Evolutionary conservation across 92 coral and sea anemone species (phyloP).

Genomic region (Epizoanthus rinbou): DNA sequence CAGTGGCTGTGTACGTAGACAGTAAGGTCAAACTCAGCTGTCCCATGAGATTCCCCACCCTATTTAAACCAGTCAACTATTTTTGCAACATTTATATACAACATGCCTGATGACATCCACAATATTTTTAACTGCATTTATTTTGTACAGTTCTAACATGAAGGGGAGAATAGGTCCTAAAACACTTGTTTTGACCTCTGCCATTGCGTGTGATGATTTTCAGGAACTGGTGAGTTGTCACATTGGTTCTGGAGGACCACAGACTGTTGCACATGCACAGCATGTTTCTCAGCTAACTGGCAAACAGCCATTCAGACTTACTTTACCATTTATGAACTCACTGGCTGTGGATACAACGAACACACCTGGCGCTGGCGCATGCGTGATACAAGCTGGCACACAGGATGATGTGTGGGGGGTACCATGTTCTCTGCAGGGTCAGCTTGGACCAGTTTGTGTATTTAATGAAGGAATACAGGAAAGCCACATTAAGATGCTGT

Average conservation of each 20-base stretch:
- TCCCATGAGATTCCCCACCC: conserved; percentile 82
- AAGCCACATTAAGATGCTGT: conserved; percentile 59
- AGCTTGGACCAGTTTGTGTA: conserved; percentile 90
- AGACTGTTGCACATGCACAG: conserved; percentile 54
- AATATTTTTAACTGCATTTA: no score
- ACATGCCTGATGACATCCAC: no score
- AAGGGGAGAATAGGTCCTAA: no score
- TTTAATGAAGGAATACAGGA: conserved; percentile 87
- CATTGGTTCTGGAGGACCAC: conserved; percentile 88
- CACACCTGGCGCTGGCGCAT: conserved; percentile 35
- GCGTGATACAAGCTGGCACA: conserved; percentile 73
- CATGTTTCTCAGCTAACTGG: conserved; percentile 45
- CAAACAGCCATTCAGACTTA: conserved; percentile 52
- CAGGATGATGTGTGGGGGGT: conserved; percentile 95
- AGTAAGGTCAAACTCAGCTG: conserved; percentile 65
- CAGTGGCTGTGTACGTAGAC: conserved; percentile 83
- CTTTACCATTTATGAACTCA: conserved; percentile 52
- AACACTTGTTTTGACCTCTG: not conserved
- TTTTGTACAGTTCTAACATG: no score
- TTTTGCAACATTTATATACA: no score
- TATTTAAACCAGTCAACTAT: no score
- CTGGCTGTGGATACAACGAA: conserved; percentile 36
- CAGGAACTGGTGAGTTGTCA: conserved; percentile 86
- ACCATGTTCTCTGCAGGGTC: conserved; percentile 92
- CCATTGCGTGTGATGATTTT: not conserved